Conservation (phyloP, 2,888 invertebrate genomes). For the Blastobasis lacticolella region DNA sequence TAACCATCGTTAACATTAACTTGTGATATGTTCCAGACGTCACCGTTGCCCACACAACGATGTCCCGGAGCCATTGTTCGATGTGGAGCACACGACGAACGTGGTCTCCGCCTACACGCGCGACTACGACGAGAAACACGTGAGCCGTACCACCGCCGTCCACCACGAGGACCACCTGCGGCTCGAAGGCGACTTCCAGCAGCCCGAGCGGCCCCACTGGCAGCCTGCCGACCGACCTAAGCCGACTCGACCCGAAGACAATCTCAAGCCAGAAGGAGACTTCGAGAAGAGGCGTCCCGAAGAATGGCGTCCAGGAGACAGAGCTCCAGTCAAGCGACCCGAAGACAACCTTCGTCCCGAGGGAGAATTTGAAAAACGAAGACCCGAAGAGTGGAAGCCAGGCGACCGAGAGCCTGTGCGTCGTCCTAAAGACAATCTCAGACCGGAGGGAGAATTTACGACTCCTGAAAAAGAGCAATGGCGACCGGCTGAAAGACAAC, state of each 20-base stretch:
- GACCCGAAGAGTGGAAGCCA: conserved; percentile 49
- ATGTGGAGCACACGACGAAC: conserved; percentile 70
- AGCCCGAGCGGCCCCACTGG: conserved; percentile 62
- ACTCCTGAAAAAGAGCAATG: conserved; percentile 41
- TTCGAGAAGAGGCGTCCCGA: conserved; percentile 57
- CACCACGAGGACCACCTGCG: conserved; percentile 82
- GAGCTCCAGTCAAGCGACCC: conserved; percentile 38
- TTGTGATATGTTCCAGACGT: conserved; percentile 73
- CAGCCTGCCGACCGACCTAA: conserved; percentile 75
- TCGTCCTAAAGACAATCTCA: conserved; percentile 67
- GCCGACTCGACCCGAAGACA: conserved; percentile 57
- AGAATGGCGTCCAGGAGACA: conserved; percentile 53
- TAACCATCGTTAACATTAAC: too few relatives aligned
- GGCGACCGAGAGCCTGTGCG: conserved; percentile 60
- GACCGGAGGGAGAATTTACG: conserved; percentile 63
- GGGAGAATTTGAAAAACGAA: conserved; percentile 60
- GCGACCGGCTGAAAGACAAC: conserved; percentile 58
- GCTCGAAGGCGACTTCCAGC: conserved; percentile 80
- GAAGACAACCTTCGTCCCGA: conserved; percentile 71
- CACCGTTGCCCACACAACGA: conserved; percentile 88
- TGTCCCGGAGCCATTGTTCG: conserved; percentile 75
- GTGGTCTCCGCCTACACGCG: conserved; percentile 77
- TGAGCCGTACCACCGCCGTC: conserved; percentile 73
- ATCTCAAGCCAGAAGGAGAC: conserved; percentile 55
- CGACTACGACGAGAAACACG: conserved; percentile 79